These are phyloP conservation scores for roundworm (Caenorhabditis elegans) DNA, from an alignment of 1,140 invertebrate genomes.

Conservation along the genomic window DNA sequence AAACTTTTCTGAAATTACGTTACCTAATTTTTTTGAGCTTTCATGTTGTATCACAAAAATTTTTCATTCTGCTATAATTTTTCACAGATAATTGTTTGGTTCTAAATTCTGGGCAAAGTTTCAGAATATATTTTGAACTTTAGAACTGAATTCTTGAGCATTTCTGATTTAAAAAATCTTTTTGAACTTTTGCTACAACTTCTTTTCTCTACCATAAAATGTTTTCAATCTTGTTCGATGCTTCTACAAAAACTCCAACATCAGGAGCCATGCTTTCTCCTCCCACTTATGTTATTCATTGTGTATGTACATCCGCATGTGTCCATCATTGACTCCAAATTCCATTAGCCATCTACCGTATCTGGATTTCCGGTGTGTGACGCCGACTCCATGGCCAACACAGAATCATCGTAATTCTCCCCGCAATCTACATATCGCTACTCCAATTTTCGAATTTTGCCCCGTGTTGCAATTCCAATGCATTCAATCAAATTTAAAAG, in stretches of 20 bases:
- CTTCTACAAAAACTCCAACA: neutral
- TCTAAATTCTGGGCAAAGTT: no score
- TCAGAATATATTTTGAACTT: no score
- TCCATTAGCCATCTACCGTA: conserved; percentile 30
- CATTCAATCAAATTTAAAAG: neutral
- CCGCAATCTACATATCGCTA: neutral
- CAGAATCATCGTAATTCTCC: neutral
- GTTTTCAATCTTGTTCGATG: neutral
- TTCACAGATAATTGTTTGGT: no score
- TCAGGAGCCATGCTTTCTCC: neutral
- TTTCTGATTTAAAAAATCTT: no score
- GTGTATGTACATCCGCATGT: conserved; percentile 27
- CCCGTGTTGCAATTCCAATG: neutral
- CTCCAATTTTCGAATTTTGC: neutral
- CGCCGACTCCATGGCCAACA: neutral
- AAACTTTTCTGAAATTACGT: no score
- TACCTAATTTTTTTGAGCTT: no score
- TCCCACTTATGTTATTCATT: neutral
- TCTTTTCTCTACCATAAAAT: neutral
- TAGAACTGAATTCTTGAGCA: no score
- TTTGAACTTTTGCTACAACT: no score
- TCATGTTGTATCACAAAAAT: no score
- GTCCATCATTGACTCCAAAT: conserved; percentile 12
- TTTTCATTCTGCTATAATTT: no score
- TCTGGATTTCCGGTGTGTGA: conserved; percentile 21